These are phyloP conservation scores for Eilema depressum DNA, from an alignment of 2,888 invertebrate genomes.

Conservation along the genomic window DNA sequence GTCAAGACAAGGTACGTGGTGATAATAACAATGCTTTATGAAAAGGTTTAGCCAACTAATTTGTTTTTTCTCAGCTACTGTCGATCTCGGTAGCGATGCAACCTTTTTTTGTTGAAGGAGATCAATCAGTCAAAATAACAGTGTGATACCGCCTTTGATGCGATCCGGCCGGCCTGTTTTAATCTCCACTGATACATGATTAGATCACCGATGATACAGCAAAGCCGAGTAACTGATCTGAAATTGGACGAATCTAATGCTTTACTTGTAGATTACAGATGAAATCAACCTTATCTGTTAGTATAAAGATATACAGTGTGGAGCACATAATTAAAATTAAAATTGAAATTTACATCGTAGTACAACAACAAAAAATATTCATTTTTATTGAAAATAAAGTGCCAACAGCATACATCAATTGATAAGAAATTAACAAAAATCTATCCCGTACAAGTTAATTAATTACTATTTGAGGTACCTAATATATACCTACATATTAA, in stretches of 20 bases:
- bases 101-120: constrained; percentile 83
- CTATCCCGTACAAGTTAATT: not conserved
- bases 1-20: constrained; percentile 79
- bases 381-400: not conserved
- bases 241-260: constrained; percentile 76
- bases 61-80: constrained; percentile 87
- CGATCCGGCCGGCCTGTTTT: constrained; percentile 84
- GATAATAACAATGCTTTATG: constrained; percentile 86
- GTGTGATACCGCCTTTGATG: constrained; percentile 87
- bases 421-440: not conserved
- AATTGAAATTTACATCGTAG: not conserved
- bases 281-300: constrained; percentile 55
- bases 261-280: constrained; percentile 72
- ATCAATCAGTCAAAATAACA: constrained; percentile 88
- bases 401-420: not conserved
- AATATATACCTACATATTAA: too few species aligned
- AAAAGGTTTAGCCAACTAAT: constrained; percentile 87
- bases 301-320: constrained; percentile 34
- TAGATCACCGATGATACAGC: constrained; percentile 86
- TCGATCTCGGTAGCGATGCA: constrained; percentile 86
- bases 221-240: constrained; percentile 80
- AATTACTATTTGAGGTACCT: not conserved
- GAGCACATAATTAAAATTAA: constrained; percentile 15
- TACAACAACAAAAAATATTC: not conserved
- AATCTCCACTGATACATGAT: constrained; percentile 86